These are phyloP conservation scores for Chiloscyllium punctatum DNA, from an alignment of 2,797 vertebrate species.

Conservation along the genomic window DNA sequence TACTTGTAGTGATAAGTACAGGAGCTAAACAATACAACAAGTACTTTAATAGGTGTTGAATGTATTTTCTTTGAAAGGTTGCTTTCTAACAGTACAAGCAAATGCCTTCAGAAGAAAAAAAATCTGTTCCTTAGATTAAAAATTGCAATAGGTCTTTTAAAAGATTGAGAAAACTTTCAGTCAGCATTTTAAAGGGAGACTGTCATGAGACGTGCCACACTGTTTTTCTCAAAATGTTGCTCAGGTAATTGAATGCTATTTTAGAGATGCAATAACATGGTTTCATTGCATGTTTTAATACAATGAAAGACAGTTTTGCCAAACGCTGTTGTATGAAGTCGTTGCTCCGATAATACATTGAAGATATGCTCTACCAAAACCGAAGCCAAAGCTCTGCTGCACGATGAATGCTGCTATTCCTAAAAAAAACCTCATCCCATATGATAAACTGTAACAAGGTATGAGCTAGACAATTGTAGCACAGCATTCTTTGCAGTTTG, in stretches of 20 bases:
- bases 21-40: constrained; percentile 46
- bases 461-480: constrained; percentile 53
- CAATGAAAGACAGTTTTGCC: constrained; percentile 42
- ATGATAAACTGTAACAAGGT: constrained; percentile 46
- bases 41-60: constrained; percentile 46
- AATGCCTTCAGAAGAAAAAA: constrained; percentile 54
- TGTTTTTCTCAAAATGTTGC: neutral
- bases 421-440: constrained; percentile 51
- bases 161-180: constrained; percentile 60
- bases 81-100: constrained; percentile 45
- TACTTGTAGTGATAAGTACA: constrained; percentile 37
- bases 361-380: neutral
- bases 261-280: neutral
- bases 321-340: neutral
- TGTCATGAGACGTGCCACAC: neutral
- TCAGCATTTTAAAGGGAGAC: constrained; percentile 42
- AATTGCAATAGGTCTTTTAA: constrained; percentile 62
- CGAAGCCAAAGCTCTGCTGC: constrained; percentile 31
- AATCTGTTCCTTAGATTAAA: constrained; percentile 69
- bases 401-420: constrained; percentile 50
- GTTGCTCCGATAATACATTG: neutral
- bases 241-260: neutral
- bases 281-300: constrained; percentile 44
- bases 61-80: constrained; percentile 44
- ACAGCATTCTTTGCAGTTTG: constrained; percentile 48